Evolutionary conservation across 2,888 invertebrate species (phyloP), one percentile per base, ranked within the genome.

Genomic region (Eugnorisma glareosa): DNA sequence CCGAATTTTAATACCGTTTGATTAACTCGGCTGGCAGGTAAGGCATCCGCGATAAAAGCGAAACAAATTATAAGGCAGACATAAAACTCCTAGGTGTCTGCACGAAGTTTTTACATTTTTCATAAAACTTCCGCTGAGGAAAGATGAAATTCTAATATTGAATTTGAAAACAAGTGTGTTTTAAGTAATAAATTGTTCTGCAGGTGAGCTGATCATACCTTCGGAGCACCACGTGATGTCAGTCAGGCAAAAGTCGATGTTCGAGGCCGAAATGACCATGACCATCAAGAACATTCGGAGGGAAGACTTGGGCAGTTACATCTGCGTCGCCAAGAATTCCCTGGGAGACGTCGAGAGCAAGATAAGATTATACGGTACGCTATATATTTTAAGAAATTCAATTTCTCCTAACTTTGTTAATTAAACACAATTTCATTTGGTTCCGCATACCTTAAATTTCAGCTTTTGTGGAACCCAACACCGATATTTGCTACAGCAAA

Each of bases 291-390:
- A 98, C 91, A 98, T 99, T 85, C 97, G 98, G 82, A 97, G 97
- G 84, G 97, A 98, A 80, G 98, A 99, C 92, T 97, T 98, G 67
- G 99, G 99, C 72, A 98, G 98, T 72, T 99, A 99, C 94, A 97
- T 98, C 73, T 99, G 99, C 93, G 98, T 98, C 66, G 99, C 99
- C 31, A 98, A 98, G 93, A 98, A 98, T 93, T 98, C 98, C 2
- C 97, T 99, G 7, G 99, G 99, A 8, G 99, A 98, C 90, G 98
- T 98, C 68, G 99, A 99, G 93, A 98, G 98, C 97, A 98, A 98
- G 94, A 99, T 99, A 92, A 97, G 99, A 89, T 97, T 99, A 88
- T 99, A 99, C 93, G 99, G 99, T 99, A 96, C 97, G 67, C 21
- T 76, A 81, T 69, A 61, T 67, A 73, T 80, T 75, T 77, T 57